These are phyloP conservation scores for Campoplex capitator DNA, from an alignment of 2,888 invertebrate genomes.

Conservation along the genomic window DNA sequence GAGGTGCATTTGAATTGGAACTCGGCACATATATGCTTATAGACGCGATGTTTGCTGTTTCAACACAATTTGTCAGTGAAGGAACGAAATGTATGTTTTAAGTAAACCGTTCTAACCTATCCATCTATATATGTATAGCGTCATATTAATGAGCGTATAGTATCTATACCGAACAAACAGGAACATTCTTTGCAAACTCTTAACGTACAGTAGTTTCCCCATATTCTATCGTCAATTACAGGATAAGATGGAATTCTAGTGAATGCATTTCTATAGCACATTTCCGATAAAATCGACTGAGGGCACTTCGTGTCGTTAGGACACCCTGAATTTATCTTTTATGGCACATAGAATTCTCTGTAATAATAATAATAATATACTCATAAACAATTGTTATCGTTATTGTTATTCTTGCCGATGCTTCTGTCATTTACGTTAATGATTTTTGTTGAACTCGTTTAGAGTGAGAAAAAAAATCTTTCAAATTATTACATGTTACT, in stretches of 20 bases:
- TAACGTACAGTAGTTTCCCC: constrained; percentile 10
- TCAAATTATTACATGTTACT: neutral
- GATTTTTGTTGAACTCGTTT: neutral
- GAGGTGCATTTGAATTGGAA: neutral
- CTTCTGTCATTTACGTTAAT: neutral
- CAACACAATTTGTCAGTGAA: constrained; percentile 23
- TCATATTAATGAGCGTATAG: neutral
- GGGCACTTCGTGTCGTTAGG: neutral
- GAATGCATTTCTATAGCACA: neutral
- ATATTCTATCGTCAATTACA: constrained; percentile 21
- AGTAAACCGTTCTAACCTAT: constrained; percentile 22
- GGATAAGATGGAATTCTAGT: constrained; percentile 11
- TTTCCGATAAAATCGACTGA: constrained; percentile 28
- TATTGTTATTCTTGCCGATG: neutral
- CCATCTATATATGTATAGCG: neutral
- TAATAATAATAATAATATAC: neutral
- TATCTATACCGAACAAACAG: constrained; percentile 27
- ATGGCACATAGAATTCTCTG: neutral
- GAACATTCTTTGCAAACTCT: constrained; percentile 10
- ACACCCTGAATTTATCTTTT: neutral
- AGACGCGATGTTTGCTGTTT: constrained; percentile 8
- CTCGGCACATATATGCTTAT: neutral
- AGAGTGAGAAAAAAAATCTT: neutral
- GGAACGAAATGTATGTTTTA: constrained; percentile 17
- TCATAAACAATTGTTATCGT: neutral